A percentile compares a stretch with the other conserved stretches of the same genome.
Evolutionary conservation across 2,113 vertebrate species (phyloP).

Genomic region (Dermatemys mawii): DNA sequence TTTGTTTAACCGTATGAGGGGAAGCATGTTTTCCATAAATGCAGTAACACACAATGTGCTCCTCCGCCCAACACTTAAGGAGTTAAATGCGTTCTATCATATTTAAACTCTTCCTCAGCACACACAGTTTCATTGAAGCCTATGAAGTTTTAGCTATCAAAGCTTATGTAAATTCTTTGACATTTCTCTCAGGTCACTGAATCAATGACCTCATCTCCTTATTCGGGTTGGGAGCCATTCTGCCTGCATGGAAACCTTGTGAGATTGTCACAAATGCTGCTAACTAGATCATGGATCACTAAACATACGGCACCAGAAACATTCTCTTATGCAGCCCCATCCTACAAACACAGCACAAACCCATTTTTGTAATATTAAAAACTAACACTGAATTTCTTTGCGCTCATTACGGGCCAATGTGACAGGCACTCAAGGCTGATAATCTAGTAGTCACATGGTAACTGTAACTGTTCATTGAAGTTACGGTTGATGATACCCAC

Average conservation of each 20-base stretch:
- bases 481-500: neutral
- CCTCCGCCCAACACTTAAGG: rapidly evolving
- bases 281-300: neutral
- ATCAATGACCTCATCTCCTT: neutral
- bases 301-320: neutral
- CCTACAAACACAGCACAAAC: neutral
- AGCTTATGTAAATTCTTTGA: neutral
- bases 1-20: neutral
- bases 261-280: neutral
- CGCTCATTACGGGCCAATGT: neutral
- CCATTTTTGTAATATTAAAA: neutral
- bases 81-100: rapidly evolving
- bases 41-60: rapidly evolving
- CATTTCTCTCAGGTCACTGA: neutral
- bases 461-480: neutral
- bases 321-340: neutral
- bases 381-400: neutral
- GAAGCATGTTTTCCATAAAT: neutral
- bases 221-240: neutral
- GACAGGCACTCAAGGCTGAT: neutral
- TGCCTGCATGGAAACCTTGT: neutral
- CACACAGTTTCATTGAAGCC: neutral
- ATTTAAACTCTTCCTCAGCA: neutral
- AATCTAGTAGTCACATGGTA: neutral
- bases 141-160: neutral